A percentile compares a stretch with the other conserved stretches of the same genome.
Conservation (phyloP, 1,140 invertebrate genomes). For the Lasaia peninsularis region DNA sequence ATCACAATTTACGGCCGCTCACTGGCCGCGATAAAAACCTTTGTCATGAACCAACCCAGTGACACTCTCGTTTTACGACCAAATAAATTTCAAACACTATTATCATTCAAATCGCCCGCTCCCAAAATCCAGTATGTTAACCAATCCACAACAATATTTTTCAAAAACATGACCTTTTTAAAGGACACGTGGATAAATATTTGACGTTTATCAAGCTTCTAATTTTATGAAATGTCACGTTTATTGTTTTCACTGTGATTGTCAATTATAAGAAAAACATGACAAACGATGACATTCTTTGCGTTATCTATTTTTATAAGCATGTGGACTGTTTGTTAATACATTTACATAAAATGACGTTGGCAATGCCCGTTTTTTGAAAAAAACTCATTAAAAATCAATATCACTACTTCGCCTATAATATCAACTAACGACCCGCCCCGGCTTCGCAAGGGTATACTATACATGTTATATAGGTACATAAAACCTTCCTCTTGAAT, state of each 20-base stretch:
- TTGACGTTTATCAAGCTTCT: background rate
- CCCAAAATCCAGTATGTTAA: slow-evolving; percentile 36
- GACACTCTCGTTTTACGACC: slow-evolving; percentile 65
- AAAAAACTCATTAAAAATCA: too few relatives aligned
- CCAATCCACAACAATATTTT: slow-evolving; percentile 42
- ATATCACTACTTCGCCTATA: too few relatives aligned
- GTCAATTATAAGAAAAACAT: background rate
- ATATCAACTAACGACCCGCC: too few relatives aligned
- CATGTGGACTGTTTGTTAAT: too few relatives aligned
- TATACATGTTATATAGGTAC: too few relatives aligned
- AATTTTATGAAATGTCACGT: slow-evolving; percentile 41
- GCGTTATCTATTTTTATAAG: too few relatives aligned
- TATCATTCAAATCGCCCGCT: slow-evolving; percentile 69
- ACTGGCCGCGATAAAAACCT: slow-evolving; percentile 62
- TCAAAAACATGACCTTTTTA: slow-evolving; percentile 42
- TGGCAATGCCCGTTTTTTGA: too few relatives aligned
- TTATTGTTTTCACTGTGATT: slow-evolving; percentile 14
- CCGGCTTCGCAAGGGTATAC: too few relatives aligned
- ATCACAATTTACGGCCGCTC: slow-evolving; percentile 65
- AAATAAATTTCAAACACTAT: slow-evolving; percentile 74
- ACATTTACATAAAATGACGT: too few relatives aligned
- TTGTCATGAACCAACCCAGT: slow-evolving; percentile 61
- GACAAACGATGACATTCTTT: too few relatives aligned
- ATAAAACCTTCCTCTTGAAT: too few relatives aligned
- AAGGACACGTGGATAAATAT: slow-evolving; percentile 11